Evolutionary conservation across 2,888 invertebrate species (phyloP).

Genomic region (Nomada fabriciana): DNA sequence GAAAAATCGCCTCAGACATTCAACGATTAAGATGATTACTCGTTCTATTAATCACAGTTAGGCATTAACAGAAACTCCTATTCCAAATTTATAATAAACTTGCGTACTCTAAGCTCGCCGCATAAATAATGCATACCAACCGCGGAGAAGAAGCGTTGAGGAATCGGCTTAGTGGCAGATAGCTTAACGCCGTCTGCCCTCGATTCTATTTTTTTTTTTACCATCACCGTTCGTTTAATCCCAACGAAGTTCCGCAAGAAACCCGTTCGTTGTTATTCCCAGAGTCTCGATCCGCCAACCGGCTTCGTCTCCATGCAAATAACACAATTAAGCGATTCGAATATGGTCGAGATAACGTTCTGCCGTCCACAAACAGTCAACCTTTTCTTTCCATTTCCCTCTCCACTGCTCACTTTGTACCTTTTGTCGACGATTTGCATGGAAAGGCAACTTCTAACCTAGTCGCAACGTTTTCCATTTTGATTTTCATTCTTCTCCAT

Average conservation of each 20-base stretch:
- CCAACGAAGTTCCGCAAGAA: constrained; percentile 41
- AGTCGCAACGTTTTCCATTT: constrained; percentile 5
- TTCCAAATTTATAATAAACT: constrained; percentile 50
- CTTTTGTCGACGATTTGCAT: constrained; percentile 45
- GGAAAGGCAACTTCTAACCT: constrained; percentile 13
- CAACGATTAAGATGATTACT: no score
- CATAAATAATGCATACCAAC: constrained; percentile 59
- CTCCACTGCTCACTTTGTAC: constrained; percentile 11
- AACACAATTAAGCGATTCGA: constrained; percentile 75
- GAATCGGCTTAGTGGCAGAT: constrained; percentile 24
- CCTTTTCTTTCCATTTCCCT: constrained; percentile 51
- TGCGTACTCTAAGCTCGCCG: constrained; percentile 5
- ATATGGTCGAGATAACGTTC: constrained; percentile 71
- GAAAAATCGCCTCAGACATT: no score
- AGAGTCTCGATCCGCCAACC: constrained; percentile 5
- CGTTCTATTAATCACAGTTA: background rate
- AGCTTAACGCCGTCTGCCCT: constrained; percentile 42
- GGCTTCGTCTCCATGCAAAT: constrained; percentile 68
- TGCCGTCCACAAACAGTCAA: constrained; percentile 34
- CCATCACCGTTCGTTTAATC: constrained; percentile 46
- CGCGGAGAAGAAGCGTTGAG: constrained; percentile 11
- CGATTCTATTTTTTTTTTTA: constrained; percentile 11
- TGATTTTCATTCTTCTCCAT: constrained; percentile 3
- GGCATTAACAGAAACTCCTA: constrained; percentile 31
- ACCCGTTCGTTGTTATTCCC: constrained; percentile 69